These are phyloP conservation scores for Helicolenus hilgendorfi DNA, from an alignment of 2,797 vertebrate genomes.

Conservation along the genomic window DNA sequence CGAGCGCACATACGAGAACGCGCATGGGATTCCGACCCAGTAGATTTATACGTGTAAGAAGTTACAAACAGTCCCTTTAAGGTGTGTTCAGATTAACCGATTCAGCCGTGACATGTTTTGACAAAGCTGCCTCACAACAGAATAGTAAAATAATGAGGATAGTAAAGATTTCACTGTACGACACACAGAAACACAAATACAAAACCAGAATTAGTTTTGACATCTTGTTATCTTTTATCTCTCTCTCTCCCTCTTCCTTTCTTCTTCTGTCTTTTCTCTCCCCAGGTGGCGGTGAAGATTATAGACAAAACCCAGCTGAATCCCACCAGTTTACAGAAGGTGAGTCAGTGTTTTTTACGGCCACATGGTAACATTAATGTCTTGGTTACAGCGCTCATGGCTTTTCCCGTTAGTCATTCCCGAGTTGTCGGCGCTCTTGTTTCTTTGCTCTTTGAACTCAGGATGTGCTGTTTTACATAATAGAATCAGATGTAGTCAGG, in stretches of 20 bases:
- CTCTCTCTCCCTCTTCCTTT: background rate
- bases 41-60: too few species aligned
- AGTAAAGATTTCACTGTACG: background rate
- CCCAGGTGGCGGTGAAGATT: constrained; percentile 89
- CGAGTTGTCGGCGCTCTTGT: constrained; percentile 36
- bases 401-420: constrained; percentile 62
- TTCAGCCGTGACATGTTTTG: constrained; percentile 59
- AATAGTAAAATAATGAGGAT: constrained; percentile 52
- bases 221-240: constrained; percentile 30
- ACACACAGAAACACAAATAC: constrained; percentile 20
- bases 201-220: constrained; percentile 45
- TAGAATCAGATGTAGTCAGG: constrained; percentile 78
- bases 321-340: constrained; percentile 90
- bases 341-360: constrained; percentile 69
- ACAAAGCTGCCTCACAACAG: constrained; percentile 26
- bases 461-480: constrained; percentile 80
- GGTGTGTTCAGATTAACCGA: constrained; percentile 23
- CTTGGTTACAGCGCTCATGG: constrained; percentile 37
- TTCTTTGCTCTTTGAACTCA: constrained; percentile 77
- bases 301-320: constrained; percentile 91
- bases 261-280: constrained; percentile 31
- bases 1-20: too few species aligned
- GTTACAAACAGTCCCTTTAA: background rate
- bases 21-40: too few species aligned
- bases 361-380: constrained; percentile 58